Base-by-base conservation (phyloP, 1,140 invertebrate species). In the Muscidifurax raptorellus region DNA sequence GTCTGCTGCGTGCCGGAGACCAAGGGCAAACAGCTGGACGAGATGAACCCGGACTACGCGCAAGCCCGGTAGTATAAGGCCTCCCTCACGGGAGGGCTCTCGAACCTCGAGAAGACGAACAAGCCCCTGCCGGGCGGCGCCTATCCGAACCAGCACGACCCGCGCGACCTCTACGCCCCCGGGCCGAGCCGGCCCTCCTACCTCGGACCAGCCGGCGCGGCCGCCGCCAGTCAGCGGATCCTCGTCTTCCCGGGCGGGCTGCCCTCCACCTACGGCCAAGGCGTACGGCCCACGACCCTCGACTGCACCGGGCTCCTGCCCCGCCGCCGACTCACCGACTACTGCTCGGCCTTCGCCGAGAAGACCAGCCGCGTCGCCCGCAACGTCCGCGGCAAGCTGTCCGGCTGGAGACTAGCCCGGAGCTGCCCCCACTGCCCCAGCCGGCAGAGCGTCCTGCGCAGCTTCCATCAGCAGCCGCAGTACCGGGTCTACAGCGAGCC, bases 1-100 rank as follows among this genome's bases (percentile, higher is more conserved):
- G 95, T 96, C 1, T 95, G 96, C 82, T 97, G 96, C 88, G 96
- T 99, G 5, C 98, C 97, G 0, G 98, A 99, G 91, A 98, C 98
- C 1, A 98, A 97, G 91, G 97, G 97, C 0, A 95, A 95, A 75
- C 96, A 96, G 88, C 94, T 98, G 82, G 97, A 98, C 89, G 97
- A 98, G 92, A 97, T 98, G 95, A 95, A 96, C 89, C 94, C 95
- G 15, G 95, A 95, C 71, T 95, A 95, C 88, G 94, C 95, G 0
- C 94, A 95, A 47, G 89, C 91, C 69, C 92, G 92, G 92, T 93
- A 93, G 92, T 93, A 93, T 92, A 93, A 92, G 92, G 92, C 92
- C 89, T 92, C 92, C 88, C 88, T 92, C 89, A 92, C 92, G 77
- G 92, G 92, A 87, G 92, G 92, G 87, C 86, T 93, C 80, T 91